Conservation (phyloP, 2,888 invertebrate genomes). For the Cynaeus angustus region DNA sequence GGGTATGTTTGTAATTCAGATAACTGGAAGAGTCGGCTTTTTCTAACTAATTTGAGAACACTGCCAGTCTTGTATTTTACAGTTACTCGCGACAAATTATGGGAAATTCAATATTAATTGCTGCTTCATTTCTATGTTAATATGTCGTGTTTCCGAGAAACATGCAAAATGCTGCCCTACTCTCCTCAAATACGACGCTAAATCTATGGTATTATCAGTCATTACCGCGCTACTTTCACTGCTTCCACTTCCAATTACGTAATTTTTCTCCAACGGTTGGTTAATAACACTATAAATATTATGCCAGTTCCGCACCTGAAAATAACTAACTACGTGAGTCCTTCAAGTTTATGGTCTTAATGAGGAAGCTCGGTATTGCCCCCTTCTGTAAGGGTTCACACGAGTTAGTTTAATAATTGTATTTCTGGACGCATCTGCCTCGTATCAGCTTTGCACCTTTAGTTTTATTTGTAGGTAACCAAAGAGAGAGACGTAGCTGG, state of each 20-base stretch:
- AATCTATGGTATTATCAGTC: conserved; percentile 1
- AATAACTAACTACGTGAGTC: neutral
- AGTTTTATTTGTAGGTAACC: conserved; percentile 3
- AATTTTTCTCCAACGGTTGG: neutral
- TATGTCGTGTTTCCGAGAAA: conserved; percentile 7
- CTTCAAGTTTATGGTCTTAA: conserved; percentile 13
- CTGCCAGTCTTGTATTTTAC: conserved; percentile 5
- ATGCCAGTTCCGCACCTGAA: neutral
- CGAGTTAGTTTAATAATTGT: conserved; percentile 10
- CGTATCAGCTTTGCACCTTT: conserved; percentile 8
- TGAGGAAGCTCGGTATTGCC: conserved; percentile 12
- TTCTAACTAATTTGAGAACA: conserved; percentile 20
- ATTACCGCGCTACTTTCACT: conserved; percentile 25
- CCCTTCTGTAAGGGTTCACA: neutral
- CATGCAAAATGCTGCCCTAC: conserved; percentile 17
- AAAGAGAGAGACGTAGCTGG: conserved; percentile 3
- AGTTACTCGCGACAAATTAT: conserved; percentile 18
- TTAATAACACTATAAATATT: neutral
- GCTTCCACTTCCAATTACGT: conserved; percentile 1
- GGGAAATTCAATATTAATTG: conserved; percentile 26
- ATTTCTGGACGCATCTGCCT: conserved; percentile 16
- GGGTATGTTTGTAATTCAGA: conserved; percentile 29
- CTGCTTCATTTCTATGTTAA: conserved; percentile 15
- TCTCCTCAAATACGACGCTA: conserved; percentile 2
- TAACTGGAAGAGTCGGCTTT: conserved; percentile 4